Evolutionary conservation across 2,797 vertebrate species (phyloP), one percentile per base, ranked within the genome.

Genomic region (Jordanella pulchra): DNA sequence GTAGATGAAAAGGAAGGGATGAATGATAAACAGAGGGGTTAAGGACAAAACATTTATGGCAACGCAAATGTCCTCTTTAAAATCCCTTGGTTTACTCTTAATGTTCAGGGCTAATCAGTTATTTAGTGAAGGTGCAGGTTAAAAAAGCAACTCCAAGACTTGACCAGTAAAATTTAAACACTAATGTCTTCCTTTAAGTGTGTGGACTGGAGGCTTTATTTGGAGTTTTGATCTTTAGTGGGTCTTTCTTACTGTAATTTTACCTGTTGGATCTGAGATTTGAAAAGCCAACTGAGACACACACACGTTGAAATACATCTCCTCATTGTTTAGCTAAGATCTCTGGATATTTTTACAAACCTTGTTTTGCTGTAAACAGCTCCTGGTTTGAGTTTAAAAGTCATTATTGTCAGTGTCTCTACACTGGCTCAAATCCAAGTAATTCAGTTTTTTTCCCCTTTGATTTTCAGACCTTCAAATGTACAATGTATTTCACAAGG

Each of bases 41-140:
- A 73, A 67, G 9, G 42, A 61, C 78, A 39, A 79, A 79, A 78
- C 77, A 78, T 81, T 78, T 83, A 83, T 68, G 63, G 69, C 73
- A 69, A 73, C 65, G 80, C 71, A 83, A 58, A 75, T 18, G 28
- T 35, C 48, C 11, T 42, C 39, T 42, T 2, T 45, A 45, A 45
- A 45, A 12, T 12, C 10, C 44, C 14, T 45, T 12, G 10, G 44
- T 12, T 45, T 45, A 56, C 28, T 28, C 25, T 15, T 28, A 25
- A 55, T 55, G 27, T 27, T 27, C 7, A 11, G 5, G 23, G 7
- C 1, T n/a, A 53, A 53, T 53, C 51, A 23, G 5, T 25, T 23
- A 53, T 11, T n/a, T 7, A 11, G n/a, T 23, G 21, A 2, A 51
- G 14, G 12, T 3, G 3, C 1, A 45, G 10, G 39, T 42, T 11